These are phyloP conservation scores for Drymodes brunneopygia DNA, from an alignment of 2,113 vertebrate species.

Conservation along the genomic window DNA sequence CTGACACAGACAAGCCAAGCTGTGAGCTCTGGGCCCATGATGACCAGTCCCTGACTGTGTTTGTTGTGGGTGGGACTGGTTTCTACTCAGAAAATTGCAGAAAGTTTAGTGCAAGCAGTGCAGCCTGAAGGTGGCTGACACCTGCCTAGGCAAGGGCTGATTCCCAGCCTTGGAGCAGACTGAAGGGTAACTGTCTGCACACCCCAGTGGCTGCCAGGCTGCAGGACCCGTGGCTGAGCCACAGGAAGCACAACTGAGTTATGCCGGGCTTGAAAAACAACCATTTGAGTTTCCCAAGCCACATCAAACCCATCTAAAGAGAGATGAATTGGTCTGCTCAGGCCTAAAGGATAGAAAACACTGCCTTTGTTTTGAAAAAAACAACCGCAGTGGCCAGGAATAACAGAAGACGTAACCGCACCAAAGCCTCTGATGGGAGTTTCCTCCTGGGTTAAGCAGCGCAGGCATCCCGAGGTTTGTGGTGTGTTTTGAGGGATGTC, in stretches of 20 bases:
- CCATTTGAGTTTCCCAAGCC: neutral
- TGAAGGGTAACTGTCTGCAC: neutral
- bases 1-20: neutral
- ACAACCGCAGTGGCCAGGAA: neutral
- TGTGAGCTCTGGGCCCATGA: neutral
- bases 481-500: neutral
- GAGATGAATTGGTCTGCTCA: constrained; percentile 12
- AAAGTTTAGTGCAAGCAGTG: neutral
- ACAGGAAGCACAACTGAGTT: neutral
- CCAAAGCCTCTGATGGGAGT: neutral
- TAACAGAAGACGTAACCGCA: neutral
- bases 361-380: constrained; percentile 41
- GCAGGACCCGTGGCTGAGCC: neutral
- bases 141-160: neutral
- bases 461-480: fast-evolving
- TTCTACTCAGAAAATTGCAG: neutral
- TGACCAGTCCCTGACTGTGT: neutral
- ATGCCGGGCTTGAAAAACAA: neutral
- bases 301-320: constrained; percentile 41
- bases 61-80: neutral
- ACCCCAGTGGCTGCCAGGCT: neutral
- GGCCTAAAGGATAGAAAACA: constrained; percentile 18
- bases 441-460: neutral
- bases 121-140: neutral
- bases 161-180: neutral